Evolutionary conservation across 1,140 invertebrate species (phyloP).

Genomic region (Araneus ventricosus): DNA sequence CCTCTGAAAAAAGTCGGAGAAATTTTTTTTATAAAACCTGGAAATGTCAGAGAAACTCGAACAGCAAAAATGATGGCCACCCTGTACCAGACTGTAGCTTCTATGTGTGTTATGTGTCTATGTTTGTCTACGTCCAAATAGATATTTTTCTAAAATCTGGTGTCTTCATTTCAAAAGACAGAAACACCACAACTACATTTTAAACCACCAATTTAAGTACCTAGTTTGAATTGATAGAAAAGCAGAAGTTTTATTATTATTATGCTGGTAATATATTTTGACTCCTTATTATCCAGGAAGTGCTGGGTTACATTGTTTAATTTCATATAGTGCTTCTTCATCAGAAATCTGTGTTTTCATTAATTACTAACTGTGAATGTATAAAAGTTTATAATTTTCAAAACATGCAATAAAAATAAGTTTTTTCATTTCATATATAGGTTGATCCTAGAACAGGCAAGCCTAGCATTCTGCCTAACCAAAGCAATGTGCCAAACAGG

Average conservation of each 20-base stretch:
- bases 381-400: neutral
- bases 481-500: conserved; percentile 79
- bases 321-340: neutral
- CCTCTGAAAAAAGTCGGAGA: no score
- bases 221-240: no score
- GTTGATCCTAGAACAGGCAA: conserved; percentile 91
- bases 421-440: conserved; percentile 47
- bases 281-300: neutral
- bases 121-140: no score
- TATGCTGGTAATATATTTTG: neutral
- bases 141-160: no score
- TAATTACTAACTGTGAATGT: neutral
- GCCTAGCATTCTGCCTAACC: conserved; percentile 91
- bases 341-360: neutral
- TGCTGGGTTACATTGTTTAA: neutral
- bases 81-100: no score
- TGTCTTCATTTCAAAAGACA: no score
- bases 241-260: neutral
- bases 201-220: no score
- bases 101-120: no score
- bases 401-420: neutral
- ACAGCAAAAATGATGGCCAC: no score
- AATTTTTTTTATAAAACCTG: no score
- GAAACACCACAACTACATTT: no score
- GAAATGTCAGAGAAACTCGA: no score